A percentile compares a stretch with the other conserved stretches of the same genome.
Conservation (phyloP, 2,113 vertebrate species). For the Pogonocichla stellata region DNA sequence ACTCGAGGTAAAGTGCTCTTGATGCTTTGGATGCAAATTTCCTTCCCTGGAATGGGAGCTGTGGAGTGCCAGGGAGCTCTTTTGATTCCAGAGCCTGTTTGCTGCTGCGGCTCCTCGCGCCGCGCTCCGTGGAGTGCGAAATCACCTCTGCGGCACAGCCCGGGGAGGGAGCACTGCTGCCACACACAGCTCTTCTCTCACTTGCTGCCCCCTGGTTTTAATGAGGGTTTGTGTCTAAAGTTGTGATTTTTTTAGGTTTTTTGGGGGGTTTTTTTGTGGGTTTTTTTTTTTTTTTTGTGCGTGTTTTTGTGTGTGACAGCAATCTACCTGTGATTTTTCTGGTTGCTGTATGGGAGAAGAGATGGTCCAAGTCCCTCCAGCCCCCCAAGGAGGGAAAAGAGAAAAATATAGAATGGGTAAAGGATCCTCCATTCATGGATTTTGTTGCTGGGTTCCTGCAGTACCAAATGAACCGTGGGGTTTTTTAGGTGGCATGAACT, state of each 20-base stretch:
- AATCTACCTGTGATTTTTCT: not conserved
- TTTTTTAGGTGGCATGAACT: rapidly evolving
- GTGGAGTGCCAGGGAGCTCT: not conserved
- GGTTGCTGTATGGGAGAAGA: rapidly evolving
- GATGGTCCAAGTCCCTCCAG: not conserved
- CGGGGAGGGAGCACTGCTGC: not conserved
- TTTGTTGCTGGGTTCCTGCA: not conserved
- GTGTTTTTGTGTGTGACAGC: not conserved
- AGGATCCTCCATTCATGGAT: not conserved
- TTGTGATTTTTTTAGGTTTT: rapidly evolving
- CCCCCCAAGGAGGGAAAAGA: not conserved
- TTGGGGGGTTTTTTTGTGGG: rapidly evolving
- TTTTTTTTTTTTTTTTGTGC: not conserved
- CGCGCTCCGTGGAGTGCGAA: not conserved
- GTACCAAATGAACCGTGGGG: rapidly evolving
- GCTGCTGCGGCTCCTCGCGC: not conserved
- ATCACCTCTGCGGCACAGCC: not conserved
- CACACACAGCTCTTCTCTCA: not conserved
- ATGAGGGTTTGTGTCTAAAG: rapidly evolving
- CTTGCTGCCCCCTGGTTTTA: not conserved
- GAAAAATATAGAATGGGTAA: rapidly evolving
- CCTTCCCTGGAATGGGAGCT: not conserved
- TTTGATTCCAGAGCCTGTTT: not conserved
- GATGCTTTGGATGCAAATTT: slow-evolving; percentile 29
- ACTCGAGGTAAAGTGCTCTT: not conserved